Evolutionary conservation across 2,888 invertebrate species (phyloP).

Genomic region (Luperina nickerlii): DNA sequence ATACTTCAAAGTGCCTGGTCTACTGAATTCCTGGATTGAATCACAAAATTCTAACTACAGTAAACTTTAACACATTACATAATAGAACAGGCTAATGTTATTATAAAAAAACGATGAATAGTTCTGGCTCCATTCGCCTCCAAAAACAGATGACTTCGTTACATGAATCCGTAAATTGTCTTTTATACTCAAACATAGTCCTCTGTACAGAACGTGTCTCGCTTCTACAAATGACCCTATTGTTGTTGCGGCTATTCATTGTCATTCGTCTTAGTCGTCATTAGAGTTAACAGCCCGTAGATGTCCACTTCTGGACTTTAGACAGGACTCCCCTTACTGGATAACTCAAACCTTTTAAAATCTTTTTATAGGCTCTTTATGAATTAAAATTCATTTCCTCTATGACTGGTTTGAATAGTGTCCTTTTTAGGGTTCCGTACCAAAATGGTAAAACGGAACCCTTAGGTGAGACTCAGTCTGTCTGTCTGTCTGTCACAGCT

Average conservation of each 20-base stretch:
- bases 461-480: too few species aligned
- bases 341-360: constrained; percentile 34
- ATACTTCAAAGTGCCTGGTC: background rate
- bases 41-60: background rate
- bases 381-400: background rate
- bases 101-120: background rate
- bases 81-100: background rate
- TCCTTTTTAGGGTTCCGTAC: background rate
- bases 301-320: constrained; percentile 45
- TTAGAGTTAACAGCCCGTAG: constrained; percentile 40
- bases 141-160: constrained; percentile 3
- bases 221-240: constrained; percentile 36
- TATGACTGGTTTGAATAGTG: background rate
- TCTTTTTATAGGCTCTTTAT: constrained; percentile 29
- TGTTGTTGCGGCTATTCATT: constrained; percentile 40
- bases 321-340: constrained; percentile 34
- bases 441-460: too few species aligned
- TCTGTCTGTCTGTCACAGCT: too few species aligned
- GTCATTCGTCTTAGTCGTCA: constrained; percentile 50
- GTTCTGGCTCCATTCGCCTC: background rate
- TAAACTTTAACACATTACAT: background rate
- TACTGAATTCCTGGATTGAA: background rate
- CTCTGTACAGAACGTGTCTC: constrained; percentile 1
- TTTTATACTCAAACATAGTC: constrained; percentile 20
- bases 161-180: constrained; percentile 8